These are phyloP conservation scores for Troilus luridus DNA, from an alignment of 2,888 invertebrate genomes.

Conservation along the genomic window DNA sequence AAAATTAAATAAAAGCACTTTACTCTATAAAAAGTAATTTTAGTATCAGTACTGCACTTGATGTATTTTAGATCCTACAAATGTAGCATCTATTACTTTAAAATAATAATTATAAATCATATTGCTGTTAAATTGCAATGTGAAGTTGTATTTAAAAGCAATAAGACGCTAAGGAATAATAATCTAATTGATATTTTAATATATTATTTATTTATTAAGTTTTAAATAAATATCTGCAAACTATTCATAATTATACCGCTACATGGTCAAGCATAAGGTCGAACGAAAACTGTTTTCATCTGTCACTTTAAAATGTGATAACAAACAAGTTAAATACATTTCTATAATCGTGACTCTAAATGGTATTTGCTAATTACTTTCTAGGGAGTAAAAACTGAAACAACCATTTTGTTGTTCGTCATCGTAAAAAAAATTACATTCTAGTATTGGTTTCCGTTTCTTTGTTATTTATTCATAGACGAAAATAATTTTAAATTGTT, in stretches of 20 bases:
- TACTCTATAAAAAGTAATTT: not conserved
- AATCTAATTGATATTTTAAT: no score
- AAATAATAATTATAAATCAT: no score
- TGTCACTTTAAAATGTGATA: not conserved
- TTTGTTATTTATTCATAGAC: no score
- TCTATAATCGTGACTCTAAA: not conserved
- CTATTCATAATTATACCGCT: not conserved
- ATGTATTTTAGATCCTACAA: not conserved
- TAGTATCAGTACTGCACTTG: not conserved
- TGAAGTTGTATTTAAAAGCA: no score
- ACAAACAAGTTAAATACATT: not conserved
- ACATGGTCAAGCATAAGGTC: not conserved
- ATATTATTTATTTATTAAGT: not conserved
- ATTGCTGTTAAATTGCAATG: no score
- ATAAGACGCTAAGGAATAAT: no score
- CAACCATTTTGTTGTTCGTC: no score
- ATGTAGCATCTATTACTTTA: no score
- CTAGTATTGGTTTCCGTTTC: no score
- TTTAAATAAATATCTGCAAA: not conserved
- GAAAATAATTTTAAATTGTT: no score
- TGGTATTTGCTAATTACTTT: not conserved
- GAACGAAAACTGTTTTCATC: not conserved
- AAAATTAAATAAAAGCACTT: no score
- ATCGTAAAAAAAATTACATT: no score
- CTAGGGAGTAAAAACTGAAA: not conserved